Conservation (phyloP, 2,113 vertebrate species). For the Cebus imitator region DNA sequence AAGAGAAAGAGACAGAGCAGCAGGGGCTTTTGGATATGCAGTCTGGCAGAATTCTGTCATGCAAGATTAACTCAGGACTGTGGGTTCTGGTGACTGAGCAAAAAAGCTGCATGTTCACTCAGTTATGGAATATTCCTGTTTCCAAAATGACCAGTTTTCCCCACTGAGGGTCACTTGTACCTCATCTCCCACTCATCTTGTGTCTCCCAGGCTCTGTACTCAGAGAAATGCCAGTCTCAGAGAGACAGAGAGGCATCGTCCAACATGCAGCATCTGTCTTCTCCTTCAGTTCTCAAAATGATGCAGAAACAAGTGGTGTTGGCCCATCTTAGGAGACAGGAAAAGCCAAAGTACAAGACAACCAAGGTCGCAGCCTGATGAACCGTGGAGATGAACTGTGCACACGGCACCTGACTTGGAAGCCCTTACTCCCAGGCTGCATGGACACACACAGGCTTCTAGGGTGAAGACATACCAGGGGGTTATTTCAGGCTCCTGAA, state of each 20-base stretch:
- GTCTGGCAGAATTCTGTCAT: neutral
- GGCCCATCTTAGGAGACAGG: neutral
- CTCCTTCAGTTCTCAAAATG: neutral
- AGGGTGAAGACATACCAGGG: neutral
- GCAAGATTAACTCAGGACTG: neutral
- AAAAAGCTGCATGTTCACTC: neutral
- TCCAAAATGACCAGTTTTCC: neutral
- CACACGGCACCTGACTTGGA: accelerated
- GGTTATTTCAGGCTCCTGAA: neutral
- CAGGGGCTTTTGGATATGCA: neutral
- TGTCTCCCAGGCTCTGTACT: neutral
- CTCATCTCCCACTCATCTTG: neutral
- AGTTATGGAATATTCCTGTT: neutral
- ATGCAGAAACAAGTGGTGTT: neutral
- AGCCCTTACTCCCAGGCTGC: neutral
- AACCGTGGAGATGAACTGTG: neutral
- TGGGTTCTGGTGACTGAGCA: neutral
- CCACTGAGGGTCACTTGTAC: neutral
- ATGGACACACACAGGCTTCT: neutral
- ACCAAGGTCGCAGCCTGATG: neutral
- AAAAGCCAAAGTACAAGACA: neutral
- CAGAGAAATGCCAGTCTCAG: neutral
- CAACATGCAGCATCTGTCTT: neutral
- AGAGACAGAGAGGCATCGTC: neutral
- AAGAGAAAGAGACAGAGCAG: neutral